Evolutionary conservation across 2,113 vertebrate species (phyloP).

Genomic region (Setophaga kirtlandii): DNA sequence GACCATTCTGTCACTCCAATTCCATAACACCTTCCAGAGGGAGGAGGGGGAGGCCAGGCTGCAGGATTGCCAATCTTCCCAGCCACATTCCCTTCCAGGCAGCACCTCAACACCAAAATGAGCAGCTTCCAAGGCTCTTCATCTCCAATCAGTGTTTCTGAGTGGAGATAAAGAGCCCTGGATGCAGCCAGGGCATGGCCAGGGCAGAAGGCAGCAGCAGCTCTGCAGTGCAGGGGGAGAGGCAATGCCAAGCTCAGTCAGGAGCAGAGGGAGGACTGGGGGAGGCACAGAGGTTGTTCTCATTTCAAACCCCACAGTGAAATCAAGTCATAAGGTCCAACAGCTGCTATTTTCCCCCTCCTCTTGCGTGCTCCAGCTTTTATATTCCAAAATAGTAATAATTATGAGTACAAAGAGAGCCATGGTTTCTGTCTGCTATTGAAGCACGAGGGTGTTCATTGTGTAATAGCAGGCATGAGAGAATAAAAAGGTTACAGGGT

Average conservation of each 20-base stretch:
- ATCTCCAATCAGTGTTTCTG: neutral
- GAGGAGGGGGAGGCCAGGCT: neutral
- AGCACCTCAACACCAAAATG: neutral
- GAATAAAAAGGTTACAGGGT: slow-evolving; percentile 15
- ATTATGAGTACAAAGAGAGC: slow-evolving; percentile 41
- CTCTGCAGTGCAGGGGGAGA: neutral
- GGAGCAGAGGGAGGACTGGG: neutral
- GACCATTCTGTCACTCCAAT: neutral
- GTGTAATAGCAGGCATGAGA: neutral
- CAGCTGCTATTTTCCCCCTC: slow-evolving; percentile 32
- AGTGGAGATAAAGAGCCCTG: neutral
- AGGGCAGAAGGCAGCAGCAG: neutral
- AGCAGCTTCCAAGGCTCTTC: neutral
- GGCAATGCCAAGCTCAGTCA: neutral
- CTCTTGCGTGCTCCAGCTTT: neutral
- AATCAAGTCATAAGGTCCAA: slow-evolving; percentile 57
- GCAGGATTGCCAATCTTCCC: neutral
- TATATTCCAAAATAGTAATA: slow-evolving; percentile 48
- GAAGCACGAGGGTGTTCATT: slow-evolving; percentile 28
- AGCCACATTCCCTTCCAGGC: accelerated
- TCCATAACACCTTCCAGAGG: neutral
- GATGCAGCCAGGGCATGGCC: accelerated
- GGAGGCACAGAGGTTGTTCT: slow-evolving; percentile 36
- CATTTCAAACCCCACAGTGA: neutral
- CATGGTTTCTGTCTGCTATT: slow-evolving; percentile 23